Evolutionary conservation across 2,113 vertebrate genomes (phyloP).

Genomic region (Gasterosteus nipponicus): DNA sequence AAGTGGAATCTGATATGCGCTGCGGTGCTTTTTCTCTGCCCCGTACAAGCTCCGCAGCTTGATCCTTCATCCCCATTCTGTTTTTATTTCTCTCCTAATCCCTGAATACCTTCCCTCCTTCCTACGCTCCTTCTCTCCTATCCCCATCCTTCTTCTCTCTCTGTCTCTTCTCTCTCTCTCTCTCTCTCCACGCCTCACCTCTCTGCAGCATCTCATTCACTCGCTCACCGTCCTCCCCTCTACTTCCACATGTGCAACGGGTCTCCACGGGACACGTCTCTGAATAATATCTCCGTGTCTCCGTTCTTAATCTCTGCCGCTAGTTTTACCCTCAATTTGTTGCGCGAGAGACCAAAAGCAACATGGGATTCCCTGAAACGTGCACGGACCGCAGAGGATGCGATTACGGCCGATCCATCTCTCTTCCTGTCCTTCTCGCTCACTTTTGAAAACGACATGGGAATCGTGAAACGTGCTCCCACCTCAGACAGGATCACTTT

Average conservation of each 20-base stretch:
- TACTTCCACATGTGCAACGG: constrained; percentile 54
- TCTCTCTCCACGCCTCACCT: neutral
- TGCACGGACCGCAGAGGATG: constrained; percentile 67
- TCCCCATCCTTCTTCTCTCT: constrained; percentile 11
- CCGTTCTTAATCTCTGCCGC: constrained; percentile 69
- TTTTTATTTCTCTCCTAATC: neutral
- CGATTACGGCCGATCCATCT: constrained; percentile 70
- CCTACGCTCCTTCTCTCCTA: neutral
- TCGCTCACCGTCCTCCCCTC: constrained; percentile 13
- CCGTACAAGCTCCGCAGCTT: neutral
- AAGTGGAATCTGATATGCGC: constrained; percentile 18
- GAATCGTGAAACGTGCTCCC: constrained; percentile 63
- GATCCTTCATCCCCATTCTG: neutral
- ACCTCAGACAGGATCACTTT: constrained; percentile 42
- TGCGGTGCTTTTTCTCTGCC: neutral
- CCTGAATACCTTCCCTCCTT: neutral
- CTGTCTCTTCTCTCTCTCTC: neutral
- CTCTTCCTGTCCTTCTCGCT: constrained; percentile 47
- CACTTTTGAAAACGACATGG: constrained; percentile 56
- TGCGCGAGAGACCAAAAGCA: constrained; percentile 67
- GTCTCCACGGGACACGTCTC: constrained; percentile 58
- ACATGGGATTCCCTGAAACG: constrained; percentile 74
- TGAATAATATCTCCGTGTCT: constrained; percentile 74
- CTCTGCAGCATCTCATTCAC: neutral
- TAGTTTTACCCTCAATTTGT: constrained; percentile 77